Base-by-base conservation (phyloP, 2,888 invertebrate species). In the Fragum sueziense region DNA sequence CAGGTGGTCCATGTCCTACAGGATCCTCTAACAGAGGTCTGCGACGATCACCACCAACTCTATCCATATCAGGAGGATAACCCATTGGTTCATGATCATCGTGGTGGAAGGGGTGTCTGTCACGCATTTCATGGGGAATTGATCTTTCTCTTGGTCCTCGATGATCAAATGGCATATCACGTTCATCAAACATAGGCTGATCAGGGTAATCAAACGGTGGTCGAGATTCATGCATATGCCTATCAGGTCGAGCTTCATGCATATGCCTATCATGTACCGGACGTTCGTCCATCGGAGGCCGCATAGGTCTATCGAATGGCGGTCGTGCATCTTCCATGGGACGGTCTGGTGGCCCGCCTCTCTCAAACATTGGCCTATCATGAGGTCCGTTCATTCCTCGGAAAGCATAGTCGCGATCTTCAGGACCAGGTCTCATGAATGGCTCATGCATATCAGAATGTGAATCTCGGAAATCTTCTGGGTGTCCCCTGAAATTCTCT, bases 401-500 rank as follows among this genome's bases (percentile, higher is more conserved):
- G 31, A 11, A 20, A 3, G 17, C n/a, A 31, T 33, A 31, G 1
- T 33, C 33, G 31, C 33, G 61, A 61, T 61, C 33, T 31, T 61
- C 61, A 33, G 31, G 61, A 2, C 27, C 27, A 27, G 57, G 57
- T 27, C 57, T 3, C 57, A 57, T 57, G 4, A 57, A 57, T 27
- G 17, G 20, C 7, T n/a, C 61, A 29, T 6, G 41, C n/a, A 41
- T 27, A 27, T 57, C 74, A 9, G 25, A 11, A 20, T 37, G 47
- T 47, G 69, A 47, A 27, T 61, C 61, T 51, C 61, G 59, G 59
- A 67, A 71, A 31, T 72, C 68, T 25, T 37, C 41, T 29, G 57
- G 52, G 2, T 20, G 71, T 27, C 37, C 41, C 20, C 68, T 68
- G 37, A 67, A 33, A 17, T 47, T 31, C 51, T 41, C 27, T 9